Conservation (phyloP, 2,888 invertebrate species). For the Pristionchus arcanus region DNA sequence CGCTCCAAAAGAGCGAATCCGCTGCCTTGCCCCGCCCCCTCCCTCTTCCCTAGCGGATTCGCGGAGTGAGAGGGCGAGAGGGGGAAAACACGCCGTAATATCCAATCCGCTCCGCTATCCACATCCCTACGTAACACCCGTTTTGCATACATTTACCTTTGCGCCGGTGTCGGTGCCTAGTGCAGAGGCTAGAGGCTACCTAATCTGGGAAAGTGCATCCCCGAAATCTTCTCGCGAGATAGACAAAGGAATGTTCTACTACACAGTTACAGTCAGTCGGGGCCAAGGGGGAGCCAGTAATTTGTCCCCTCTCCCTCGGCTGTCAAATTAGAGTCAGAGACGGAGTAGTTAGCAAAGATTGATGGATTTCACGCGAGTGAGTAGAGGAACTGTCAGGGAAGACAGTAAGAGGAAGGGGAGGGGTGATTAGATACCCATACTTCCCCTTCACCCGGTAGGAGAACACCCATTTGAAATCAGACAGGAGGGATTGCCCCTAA, state of each 20-base stretch:
- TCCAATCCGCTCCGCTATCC: no score
- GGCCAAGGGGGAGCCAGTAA: background rate
- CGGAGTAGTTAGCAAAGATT: background rate
- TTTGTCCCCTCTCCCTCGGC: conserved; percentile 6
- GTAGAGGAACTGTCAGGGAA: conserved; percentile 26
- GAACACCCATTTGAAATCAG: conserved; percentile 21
- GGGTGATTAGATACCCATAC: conserved; percentile 41
- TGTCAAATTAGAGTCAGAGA: conserved; percentile 17
- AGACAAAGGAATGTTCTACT: conserved; percentile 41
- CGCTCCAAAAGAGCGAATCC: no score
- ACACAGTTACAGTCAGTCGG: background rate
- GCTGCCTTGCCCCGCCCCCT: no score
- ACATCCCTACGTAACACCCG: no score
- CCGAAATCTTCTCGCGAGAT: background rate
- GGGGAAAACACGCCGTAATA: no score
- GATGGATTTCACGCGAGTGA: conserved; percentile 18
- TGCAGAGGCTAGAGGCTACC: background rate
- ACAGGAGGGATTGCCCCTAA: background rate
- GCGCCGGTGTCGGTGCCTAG: background rate
- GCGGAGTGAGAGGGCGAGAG: no score
- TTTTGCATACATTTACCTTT: conserved; percentile 41
- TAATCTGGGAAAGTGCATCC: conserved; percentile 31
- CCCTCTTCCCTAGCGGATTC: no score
- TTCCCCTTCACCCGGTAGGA: background rate
- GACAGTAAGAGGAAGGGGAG: background rate